A percentile compares a stretch with the other conserved stretches of the same genome.
Evolutionary conservation across 1,140 invertebrate genomes (phyloP).

Genomic region (Hermatobates lingyangjiaoensis): DNA sequence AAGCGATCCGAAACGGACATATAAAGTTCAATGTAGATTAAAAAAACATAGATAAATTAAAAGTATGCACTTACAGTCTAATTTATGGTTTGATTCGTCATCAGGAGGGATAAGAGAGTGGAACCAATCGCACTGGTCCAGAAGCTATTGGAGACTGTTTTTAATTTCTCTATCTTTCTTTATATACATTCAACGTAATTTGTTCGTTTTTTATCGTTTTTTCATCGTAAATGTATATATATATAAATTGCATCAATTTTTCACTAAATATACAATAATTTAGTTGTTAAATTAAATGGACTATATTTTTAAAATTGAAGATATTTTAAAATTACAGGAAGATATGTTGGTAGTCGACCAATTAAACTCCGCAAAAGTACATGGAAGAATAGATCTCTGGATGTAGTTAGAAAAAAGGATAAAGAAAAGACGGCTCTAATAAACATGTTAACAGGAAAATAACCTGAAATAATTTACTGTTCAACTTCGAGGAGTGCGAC

Average conservation of each 20-base stretch:
- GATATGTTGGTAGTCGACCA: constrained; percentile 92
- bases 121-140: too few species aligned
- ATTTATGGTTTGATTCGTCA: too few species aligned
- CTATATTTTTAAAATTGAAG: constrained; percentile 15
- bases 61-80: too few species aligned
- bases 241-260: background rate
- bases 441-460: constrained; percentile 38
- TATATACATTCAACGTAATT: background rate
- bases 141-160: too few species aligned
- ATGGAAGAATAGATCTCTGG: constrained; percentile 87
- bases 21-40: too few species aligned
- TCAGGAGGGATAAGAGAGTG: too few species aligned
- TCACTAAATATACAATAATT: background rate
- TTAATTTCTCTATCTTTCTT: too few species aligned
- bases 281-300: background rate
- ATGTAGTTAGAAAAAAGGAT: constrained; percentile 85
- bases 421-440: constrained; percentile 70
- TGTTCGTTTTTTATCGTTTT: background rate
- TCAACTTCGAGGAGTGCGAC: too few species aligned
- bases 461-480: too few species aligned
- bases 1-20: too few species aligned
- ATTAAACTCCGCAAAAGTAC: constrained; percentile 94
- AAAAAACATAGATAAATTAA: too few species aligned
- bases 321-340: too few species aligned
- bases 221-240: background rate